A percentile compares a stretch with the other conserved stretches of the same genome.
These are phyloP conservation scores for Cavia porcellus DNA, from an alignment of 2,113 vertebrate species.

Conservation along the genomic window DNA sequence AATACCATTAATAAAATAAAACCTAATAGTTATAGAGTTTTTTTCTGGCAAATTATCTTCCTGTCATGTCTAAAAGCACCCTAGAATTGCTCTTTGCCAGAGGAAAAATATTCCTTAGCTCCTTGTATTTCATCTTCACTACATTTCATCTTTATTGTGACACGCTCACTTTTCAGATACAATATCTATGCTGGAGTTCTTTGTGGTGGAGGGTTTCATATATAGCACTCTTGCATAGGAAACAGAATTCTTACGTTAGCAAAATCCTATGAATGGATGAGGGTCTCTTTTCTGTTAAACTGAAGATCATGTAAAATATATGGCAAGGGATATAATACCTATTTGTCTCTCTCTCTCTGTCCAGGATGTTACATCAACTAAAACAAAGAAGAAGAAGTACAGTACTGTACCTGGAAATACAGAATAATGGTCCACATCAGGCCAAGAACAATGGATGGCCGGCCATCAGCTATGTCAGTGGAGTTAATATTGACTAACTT, in stretches of 20 bases:
- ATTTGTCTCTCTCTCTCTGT: not conserved
- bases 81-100: not conserved
- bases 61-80: not conserved
- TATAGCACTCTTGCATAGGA: not conserved
- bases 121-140: not conserved
- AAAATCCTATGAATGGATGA: not conserved
- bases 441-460: slow-evolving; percentile 96
- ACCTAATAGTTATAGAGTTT: not conserved
- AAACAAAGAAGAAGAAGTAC: not conserved
- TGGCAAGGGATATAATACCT: not conserved
- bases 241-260: not conserved
- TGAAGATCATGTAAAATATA: not conserved
- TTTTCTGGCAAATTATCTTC: not conserved
- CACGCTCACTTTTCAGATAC: not conserved
- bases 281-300: not conserved
- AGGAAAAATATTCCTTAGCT: not conserved
- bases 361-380: not conserved
- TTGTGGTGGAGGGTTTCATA: not conserved
- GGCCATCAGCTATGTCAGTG: slow-evolving; percentile 97
- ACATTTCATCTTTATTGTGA: not conserved
- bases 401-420: slow-evolving; percentile 95
- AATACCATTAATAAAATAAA: not conserved
- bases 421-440: slow-evolving; percentile 99
- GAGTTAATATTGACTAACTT: slow-evolving; percentile 99
- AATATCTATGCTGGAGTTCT: not conserved